These are phyloP conservation scores for Nyctibius bracteatus DNA, from an alignment of 2,113 vertebrate species.

Conservation along the genomic window DNA sequence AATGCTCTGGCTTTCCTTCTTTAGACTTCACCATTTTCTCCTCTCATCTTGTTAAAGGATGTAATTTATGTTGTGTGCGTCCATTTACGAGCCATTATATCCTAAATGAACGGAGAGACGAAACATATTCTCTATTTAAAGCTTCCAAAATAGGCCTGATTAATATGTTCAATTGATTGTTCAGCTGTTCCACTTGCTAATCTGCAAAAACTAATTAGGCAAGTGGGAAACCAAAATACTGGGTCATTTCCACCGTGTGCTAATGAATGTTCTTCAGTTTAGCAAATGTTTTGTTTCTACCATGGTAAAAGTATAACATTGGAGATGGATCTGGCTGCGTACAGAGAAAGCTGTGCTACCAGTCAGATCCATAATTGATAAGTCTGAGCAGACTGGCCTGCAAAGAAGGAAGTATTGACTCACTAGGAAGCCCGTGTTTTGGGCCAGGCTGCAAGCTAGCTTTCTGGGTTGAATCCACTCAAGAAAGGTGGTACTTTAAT, in stretches of 20 bases:
- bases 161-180: constrained; percentile 67
- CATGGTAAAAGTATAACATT: neutral
- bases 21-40: constrained; percentile 23
- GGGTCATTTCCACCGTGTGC: constrained; percentile 52
- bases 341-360: neutral
- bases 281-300: constrained; percentile 58
- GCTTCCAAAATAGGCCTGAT: constrained; percentile 61
- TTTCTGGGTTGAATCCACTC: neutral
- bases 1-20: neutral
- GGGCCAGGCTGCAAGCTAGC: neutral
- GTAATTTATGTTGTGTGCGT: constrained; percentile 58
- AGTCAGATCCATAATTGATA: neutral
- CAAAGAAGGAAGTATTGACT: neutral
- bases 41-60: constrained; percentile 50
- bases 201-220: constrained; percentile 67
- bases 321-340: neutral
- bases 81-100: constrained; percentile 62
- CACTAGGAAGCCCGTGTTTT: neutral
- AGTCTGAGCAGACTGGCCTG: neutral
- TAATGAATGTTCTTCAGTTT: constrained; percentile 55
- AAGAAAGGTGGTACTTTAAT: neutral
- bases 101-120: constrained; percentile 58
- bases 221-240: constrained; percentile 68
- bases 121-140: constrained; percentile 57
- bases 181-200: constrained; percentile 60